Base-by-base conservation (phyloP, 2,888 invertebrate genomes). In the Coenonympha arcania region DNA sequence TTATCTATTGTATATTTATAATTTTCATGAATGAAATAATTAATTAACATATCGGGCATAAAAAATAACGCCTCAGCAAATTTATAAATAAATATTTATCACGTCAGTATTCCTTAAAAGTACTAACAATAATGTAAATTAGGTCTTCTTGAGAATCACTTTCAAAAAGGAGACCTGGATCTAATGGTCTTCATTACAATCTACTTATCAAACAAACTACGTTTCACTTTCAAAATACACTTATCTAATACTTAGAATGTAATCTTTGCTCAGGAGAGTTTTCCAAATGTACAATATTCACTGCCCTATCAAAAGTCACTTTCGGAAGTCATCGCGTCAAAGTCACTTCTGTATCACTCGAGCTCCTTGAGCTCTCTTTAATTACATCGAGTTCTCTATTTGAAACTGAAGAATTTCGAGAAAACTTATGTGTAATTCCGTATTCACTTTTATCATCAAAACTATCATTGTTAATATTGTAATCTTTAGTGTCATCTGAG, bases 261-360 rank as follows among this genome's bases (percentile, higher is more conserved):
- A 64, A 70, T 68, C 60, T 68, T 50, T 66, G 64, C 63, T 73
- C 71, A 24, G 79, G 71, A 53, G 76, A 74, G 56, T 68, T 62
- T 42, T 79, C 75, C 65, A 82, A 73, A 65, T 80, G 79, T 68
- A 84, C 77, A 56, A 83, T 71, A 65, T 82, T 78, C 60, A 84
- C 81, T 52, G 78, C 69, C 58, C 69, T 76, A 64, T 82, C 78
- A 69, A 85, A 85, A 59, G 83, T 86, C 54, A 85, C 85, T 57
- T 76, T 73, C 73, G 81, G 81, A 69, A 85, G 76, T 87, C 85
- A 87, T 86, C 86, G 84, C 31, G 85, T 85, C 56, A 87, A 76
- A 37, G 86, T 85, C 72, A 85, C 81, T 76, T 87, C 87, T 53
- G 85, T 86, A 59, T 87, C 87, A 77, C 87, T 87, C 8, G 87